Conservation (phyloP, 2,888 invertebrate species). For the Tridacna gigas region DNA sequence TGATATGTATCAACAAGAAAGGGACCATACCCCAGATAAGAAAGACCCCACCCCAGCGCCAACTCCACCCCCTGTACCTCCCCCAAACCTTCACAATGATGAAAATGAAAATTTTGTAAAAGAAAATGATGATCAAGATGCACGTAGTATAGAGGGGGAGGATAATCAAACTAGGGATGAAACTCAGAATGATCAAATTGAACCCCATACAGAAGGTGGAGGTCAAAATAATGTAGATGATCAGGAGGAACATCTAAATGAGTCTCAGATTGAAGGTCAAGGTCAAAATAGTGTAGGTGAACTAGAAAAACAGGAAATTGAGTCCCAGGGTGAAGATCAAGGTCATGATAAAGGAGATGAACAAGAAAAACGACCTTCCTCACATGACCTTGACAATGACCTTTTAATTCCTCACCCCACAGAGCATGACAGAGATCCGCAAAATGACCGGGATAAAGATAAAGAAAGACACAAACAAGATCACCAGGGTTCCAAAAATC, state of each 20-base stretch:
- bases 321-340: not conserved
- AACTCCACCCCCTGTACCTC: constrained; percentile 23
- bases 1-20: not conserved
- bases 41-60: constrained; percentile 43
- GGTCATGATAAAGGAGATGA: constrained; percentile 8
- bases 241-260: not conserved
- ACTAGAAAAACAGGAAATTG: not conserved
- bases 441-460: not conserved
- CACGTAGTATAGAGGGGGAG: not conserved
- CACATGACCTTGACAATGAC: not conserved
- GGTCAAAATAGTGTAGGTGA: not conserved
- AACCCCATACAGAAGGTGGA: not conserved
- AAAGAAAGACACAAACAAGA: not conserved
- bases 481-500: not conserved
- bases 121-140: not conserved
- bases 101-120: constrained; percentile 14
- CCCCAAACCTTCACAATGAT: constrained; percentile 25
- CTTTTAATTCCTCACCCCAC: not conserved
- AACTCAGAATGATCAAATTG: not conserved
- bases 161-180: not conserved
- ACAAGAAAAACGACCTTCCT: not conserved
- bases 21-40: constrained; percentile 31
- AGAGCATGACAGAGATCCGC: not conserved
- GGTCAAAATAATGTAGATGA: not conserved
- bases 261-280: not conserved